Base-by-base conservation (phyloP, 2,113 vertebrate genomes). In the Sylvilagus bachmani region DNA sequence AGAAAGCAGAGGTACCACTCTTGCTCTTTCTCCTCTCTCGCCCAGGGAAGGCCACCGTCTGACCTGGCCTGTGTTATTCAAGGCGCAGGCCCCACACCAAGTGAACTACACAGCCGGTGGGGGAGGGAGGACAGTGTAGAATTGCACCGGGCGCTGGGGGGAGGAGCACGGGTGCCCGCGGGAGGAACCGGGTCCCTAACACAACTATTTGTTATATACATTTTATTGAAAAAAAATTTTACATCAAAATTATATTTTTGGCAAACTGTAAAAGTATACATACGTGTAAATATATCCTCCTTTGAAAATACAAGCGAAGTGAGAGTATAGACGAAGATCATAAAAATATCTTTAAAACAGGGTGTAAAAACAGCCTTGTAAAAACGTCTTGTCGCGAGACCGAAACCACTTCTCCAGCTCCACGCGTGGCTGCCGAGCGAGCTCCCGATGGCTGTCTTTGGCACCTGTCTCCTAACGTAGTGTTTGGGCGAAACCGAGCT, bases 211-310 rank as follows among this genome's bases (percentile, higher is more conserved):
- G 98, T 99, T 98, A 99, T 99, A 99, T 97, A 98, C 98, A 98
- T 99, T 99, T 99, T 99, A 99, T 99, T 99, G 98, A 98, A 98
- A 98, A 98, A 97, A 95, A 98, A 98, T 98, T 99, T 99, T 99
- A 99, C 99, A 99, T 98, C 98, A 98, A 98, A 98, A 98, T 98
- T 98, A 44, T 44, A 44, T 44, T 97, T 98, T 98, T 98, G 98
- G 98, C 98, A 98, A 98, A 98, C 98, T 98, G 97, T 98, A 98
- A 99, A 97, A 98, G 98, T 99, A 99, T 99, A 99, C 98, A 98
- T 99, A 99, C 99, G 99, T 99, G 99, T 99, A 99, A 99, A 98
- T 99, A 98, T 98, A 98, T 98, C 98, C 98, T 98, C 98, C 98
- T 98, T 98, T 98, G 98, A 98, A 98, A 97, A 97, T 98, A 97